Evolutionary conservation across 92 coral and sea anemone species (phyloP).

Genomic region (Micromussa lordhowensis): DNA sequence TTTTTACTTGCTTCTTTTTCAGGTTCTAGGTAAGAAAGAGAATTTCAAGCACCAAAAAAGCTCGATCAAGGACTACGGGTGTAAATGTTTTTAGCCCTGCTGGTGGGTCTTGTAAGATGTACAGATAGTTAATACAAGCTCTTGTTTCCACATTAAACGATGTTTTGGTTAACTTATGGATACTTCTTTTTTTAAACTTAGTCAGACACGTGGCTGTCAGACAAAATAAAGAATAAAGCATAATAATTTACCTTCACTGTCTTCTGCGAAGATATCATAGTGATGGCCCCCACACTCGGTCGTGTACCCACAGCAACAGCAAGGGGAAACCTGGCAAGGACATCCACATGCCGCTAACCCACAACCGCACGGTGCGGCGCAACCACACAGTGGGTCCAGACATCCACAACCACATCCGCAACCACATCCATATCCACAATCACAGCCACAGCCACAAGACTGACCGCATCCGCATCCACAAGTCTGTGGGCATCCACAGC

Average conservation of each 20-base stretch:
- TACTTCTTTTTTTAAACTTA: no score
- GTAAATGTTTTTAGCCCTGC: no score
- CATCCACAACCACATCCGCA: slow-evolving; percentile 17
- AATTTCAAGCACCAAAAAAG: not conserved
- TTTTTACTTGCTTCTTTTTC: not conserved
- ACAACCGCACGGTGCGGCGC: slow-evolving; percentile 11
- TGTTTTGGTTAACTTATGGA: no score
- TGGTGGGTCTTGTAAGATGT: no score
- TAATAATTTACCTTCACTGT: not conserved
- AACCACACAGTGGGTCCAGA: not conserved
- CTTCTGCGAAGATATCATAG: not conserved
- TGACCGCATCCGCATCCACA: slow-evolving; percentile 25
- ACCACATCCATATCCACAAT: slow-evolving; percentile 31
- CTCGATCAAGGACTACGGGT: no score
- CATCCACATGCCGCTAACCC: slow-evolving; percentile 24
- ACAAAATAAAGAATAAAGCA: no score
- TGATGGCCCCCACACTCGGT: not conserved
- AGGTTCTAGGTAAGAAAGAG: not conserved
- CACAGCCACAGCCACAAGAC: slow-evolving; percentile 32
- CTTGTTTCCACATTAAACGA: no score
- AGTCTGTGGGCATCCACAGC: slow-evolving; percentile 19
- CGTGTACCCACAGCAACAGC: slow-evolving; percentile 21
- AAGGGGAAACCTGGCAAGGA: not conserved
- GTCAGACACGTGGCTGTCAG: no score
- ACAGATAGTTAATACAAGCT: no score